Evolutionary conservation across 2,797 vertebrate species (phyloP), one percentile per base, ranked within the genome.

Genomic region (Australoheros facetus): DNA sequence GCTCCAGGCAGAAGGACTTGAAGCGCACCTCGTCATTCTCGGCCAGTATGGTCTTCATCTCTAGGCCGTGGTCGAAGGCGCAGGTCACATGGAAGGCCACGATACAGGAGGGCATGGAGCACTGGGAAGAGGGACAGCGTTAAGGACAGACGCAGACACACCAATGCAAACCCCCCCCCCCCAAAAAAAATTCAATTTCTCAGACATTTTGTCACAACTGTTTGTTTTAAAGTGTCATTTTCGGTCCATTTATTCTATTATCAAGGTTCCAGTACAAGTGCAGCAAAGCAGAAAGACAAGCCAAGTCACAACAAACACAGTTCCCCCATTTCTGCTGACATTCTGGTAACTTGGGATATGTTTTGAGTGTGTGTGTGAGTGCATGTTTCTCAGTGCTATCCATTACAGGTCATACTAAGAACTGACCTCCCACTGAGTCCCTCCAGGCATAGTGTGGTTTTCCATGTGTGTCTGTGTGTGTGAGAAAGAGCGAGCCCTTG

Each of bases 11-110:
- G 95, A 97, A 99, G 17, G 98, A 99, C 91, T 99, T 99, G 94
- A 99, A 99, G 88, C 98, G 98, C 77, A 99, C 98, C 77, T 99
- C 98, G 1, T 99, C 98, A 0, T 99, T 99, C 90, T 99, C 97
- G 0, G 97, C 97, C 88, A 99, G 95, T 78, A 98, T 97, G 81
- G 98, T 99, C 91, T 96, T 91, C 98, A 99, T 99, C 93, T 99
- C 98, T 39, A 99, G 95, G 88, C 96, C 95, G 73, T 96, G 97
- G 93, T 99, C 98, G 56, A 99, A 99, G 92, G 98, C 98, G 95
- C 98, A 99, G 0, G 98, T 99, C 93, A 99, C 98, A 9, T 99
- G 98, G 95, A 99, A 99, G 34, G 97, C 98, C 9, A 98, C 97
- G 82, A 98, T 94, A 1, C 98, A 99, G 93, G 97, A 96, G 60